Conservation (phyloP, 2,113 vertebrate genomes). For the Pristiophorus japonicus region DNA sequence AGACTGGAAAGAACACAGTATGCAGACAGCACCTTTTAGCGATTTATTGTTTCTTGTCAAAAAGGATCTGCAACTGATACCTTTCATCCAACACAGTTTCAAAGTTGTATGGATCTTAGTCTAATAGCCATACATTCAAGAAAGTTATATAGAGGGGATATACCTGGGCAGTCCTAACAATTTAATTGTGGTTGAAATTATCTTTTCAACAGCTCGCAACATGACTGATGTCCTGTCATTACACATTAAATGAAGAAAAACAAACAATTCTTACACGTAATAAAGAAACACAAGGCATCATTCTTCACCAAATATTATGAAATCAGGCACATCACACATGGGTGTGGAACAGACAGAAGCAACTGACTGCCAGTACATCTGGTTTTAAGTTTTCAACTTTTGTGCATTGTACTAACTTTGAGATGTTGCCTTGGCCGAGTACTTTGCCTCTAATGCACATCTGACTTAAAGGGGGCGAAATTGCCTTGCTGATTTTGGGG, state of each 20-base stretch:
- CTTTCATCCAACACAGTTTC: not conserved
- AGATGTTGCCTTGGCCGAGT: not conserved
- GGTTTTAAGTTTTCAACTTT: constrained; percentile 14
- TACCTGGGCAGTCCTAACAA: too few species aligned
- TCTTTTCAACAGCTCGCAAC: not conserved
- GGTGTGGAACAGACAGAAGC: not conserved
- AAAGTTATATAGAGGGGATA: not conserved
- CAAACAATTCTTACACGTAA: not conserved
- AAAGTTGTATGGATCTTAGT: not conserved
- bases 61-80: not conserved
- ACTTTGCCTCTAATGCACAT: not conserved
- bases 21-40: not conserved
- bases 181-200: not conserved
- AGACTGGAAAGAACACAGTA: not conserved
- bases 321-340: not conserved
- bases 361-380: constrained; percentile 7
- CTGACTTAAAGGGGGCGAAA: too few species aligned
- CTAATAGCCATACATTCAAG: not conserved
- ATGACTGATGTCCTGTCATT: not conserved
- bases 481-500: too few species aligned
- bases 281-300: not conserved
- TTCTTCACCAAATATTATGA: not conserved
- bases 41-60: not conserved
- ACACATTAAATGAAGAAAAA: not conserved
- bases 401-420: not conserved